A percentile compares a stretch with the other conserved stretches of the same genome.
These are phyloP conservation scores for Kuschelorhynchus macadamiae DNA, from an alignment of 2,888 invertebrate species.

Conservation along the genomic window DNA sequence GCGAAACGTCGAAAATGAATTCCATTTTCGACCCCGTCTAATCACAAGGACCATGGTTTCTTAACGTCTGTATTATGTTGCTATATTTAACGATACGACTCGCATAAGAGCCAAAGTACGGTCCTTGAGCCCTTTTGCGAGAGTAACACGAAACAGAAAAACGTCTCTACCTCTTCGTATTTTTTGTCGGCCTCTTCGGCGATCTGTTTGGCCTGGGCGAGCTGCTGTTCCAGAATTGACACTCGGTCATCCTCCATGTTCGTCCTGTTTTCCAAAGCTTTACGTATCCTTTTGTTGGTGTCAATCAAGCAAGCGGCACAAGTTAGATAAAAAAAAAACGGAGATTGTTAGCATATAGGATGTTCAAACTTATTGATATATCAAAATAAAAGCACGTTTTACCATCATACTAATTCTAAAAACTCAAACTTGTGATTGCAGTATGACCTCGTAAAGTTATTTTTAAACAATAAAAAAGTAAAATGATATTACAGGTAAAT, in stretches of 20 bases:
- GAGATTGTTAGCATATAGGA: conserved; percentile 10
- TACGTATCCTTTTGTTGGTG: conserved; percentile 85
- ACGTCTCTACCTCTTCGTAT: conserved; percentile 95
- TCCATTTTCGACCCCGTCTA: too few species aligned
- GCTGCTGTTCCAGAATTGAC: conserved; percentile 96
- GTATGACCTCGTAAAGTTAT: too few species aligned
- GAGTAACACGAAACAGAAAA: conserved; percentile 23
- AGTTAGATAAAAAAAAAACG: conserved; percentile 28
- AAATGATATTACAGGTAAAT: too few species aligned
- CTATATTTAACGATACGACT: too few species aligned
- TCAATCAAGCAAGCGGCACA: conserved; percentile 28
- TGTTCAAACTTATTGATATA: background rate
- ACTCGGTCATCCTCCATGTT: conserved; percentile 99
- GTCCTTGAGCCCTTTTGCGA: background rate
- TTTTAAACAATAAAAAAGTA: too few species aligned
- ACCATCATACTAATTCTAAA: too few species aligned
- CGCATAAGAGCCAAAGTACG: background rate
- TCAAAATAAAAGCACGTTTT: background rate
- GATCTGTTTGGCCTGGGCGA: conserved; percentile 98
- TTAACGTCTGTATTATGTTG: too few species aligned
- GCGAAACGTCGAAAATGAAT: too few species aligned
- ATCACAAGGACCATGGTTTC: too few species aligned
- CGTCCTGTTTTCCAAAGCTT: conserved; percentile 98
- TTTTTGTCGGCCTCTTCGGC: conserved; percentile 99
- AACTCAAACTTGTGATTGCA: too few species aligned